A percentile compares a stretch with the other conserved stretches of the same genome.
Conservation (phyloP, 2,113 vertebrate genomes). For the Mixornis gularis region DNA sequence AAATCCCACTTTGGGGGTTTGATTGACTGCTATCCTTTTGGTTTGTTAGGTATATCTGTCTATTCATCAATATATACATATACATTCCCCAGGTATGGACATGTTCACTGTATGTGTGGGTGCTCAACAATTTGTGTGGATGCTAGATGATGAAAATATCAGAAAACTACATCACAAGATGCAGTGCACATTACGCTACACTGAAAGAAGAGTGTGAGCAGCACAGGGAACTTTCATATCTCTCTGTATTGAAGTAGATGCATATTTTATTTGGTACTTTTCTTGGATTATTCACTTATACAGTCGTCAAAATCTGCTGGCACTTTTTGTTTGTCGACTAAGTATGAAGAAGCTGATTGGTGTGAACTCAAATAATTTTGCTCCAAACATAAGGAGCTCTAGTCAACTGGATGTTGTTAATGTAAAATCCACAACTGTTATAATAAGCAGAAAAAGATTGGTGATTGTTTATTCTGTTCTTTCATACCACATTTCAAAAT, state of each 20-base stretch:
- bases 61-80: not conserved
- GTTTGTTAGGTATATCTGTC: not conserved
- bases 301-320: not conserved
- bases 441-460: not conserved
- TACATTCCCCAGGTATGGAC: not conserved
- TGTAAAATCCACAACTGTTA: not conserved
- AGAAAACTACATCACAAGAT: not conserved
- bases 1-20: not conserved
- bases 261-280: not conserved
- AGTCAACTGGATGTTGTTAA: not conserved
- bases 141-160: not conserved
- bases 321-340: not conserved
- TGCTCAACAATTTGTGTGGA: not conserved
- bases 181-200: fast-evolving
- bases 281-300: not conserved
- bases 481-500: not conserved
- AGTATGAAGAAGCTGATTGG: not conserved
- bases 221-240: not conserved
- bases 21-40: not conserved
- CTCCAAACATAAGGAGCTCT: not conserved
- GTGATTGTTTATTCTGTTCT: not conserved
- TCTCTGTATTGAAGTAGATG: not conserved
- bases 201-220: not conserved
- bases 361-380: not conserved
- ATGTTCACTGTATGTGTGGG: not conserved